These are phyloP conservation scores for Melanargia galathea DNA, from an alignment of 2,888 invertebrate genomes.

Conservation along the genomic window DNA sequence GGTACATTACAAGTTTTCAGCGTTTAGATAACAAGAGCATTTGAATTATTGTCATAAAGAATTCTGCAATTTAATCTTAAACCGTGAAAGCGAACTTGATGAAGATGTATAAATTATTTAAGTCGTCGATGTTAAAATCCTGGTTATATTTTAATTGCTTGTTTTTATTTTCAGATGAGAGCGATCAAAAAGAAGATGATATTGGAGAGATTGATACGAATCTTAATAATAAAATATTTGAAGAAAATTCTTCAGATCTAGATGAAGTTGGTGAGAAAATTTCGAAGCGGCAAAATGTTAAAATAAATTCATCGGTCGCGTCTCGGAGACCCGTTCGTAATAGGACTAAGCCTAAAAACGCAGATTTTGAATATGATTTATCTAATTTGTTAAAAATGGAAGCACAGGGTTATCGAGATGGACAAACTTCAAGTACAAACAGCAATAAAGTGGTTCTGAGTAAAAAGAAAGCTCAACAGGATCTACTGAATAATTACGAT, in stretches of 20 bases:
- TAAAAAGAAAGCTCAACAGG: slow-evolving; percentile 61
- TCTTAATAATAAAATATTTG: slow-evolving; percentile 61
- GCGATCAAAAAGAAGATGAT: slow-evolving; percentile 50
- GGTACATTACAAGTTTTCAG: not conserved
- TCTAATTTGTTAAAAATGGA: slow-evolving; percentile 81
- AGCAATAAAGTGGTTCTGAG: slow-evolving; percentile 53
- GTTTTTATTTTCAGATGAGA: slow-evolving; percentile 52
- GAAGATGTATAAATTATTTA: too few relatives aligned
- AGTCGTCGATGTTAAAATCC: too few relatives aligned
- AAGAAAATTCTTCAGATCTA: slow-evolving; percentile 76
- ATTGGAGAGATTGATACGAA: slow-evolving; percentile 52
- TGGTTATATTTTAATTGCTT: not conserved
- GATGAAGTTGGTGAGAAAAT: slow-evolving; percentile 67
- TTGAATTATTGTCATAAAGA: not conserved
- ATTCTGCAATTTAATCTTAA: not conserved
- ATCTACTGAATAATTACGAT: slow-evolving; percentile 54
- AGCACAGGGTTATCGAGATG: slow-evolving; percentile 74
- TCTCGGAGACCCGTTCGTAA: slow-evolving; percentile 84
- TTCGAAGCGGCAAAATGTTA: slow-evolving; percentile 49
- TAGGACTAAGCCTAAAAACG: slow-evolving; percentile 84
- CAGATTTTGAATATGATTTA: slow-evolving; percentile 88
- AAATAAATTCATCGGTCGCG: slow-evolving; percentile 52
- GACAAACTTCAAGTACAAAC: slow-evolving; percentile 47
- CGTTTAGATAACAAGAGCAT: not conserved
- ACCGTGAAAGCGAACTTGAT: not conserved